phyloP scores from a whole-genome alignment of 2,888 invertebrate genomes.

The Limnephilus auricula region DNA sequence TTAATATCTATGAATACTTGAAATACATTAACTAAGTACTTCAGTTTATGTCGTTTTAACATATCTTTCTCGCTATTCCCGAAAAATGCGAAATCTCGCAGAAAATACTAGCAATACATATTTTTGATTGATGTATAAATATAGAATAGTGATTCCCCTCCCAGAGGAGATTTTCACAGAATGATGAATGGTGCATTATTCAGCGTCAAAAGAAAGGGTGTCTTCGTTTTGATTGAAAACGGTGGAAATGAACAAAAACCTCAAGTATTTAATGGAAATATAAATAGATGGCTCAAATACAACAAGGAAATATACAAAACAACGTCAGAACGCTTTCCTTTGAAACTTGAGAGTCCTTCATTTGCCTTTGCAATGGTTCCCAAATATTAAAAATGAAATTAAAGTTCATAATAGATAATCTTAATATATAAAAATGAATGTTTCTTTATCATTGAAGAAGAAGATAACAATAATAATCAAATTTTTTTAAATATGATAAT shows the following conservation, averaged over 20 bases:
- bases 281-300: not conserved
- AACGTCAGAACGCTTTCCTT: not conserved
- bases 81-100: not conserved
- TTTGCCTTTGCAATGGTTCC: not conserved
- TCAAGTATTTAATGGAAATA: not conserved
- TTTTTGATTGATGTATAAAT: not conserved
- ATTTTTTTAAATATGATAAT: too few relatives aligned
- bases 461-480: too few relatives aligned
- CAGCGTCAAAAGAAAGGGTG: not conserved
- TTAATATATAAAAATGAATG: too few relatives aligned
- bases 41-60: not conserved
- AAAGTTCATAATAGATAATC: not conserved
- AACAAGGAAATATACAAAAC: not conserved
- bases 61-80: not conserved
- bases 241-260: not conserved
- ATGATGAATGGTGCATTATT: not conserved
- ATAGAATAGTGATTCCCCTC: not conserved
- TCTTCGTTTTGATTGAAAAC: not conserved
- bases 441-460: too few relatives aligned
- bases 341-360: not conserved
- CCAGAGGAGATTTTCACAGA: not conserved
- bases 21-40: too few relatives aligned
- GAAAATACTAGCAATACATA: not conserved
- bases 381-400: not conserved
- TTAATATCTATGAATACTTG: too few relatives aligned